phyloP scores from a whole-genome alignment of 2,113 vertebrate species.

The Epinephelus lanceolatus region DNA sequence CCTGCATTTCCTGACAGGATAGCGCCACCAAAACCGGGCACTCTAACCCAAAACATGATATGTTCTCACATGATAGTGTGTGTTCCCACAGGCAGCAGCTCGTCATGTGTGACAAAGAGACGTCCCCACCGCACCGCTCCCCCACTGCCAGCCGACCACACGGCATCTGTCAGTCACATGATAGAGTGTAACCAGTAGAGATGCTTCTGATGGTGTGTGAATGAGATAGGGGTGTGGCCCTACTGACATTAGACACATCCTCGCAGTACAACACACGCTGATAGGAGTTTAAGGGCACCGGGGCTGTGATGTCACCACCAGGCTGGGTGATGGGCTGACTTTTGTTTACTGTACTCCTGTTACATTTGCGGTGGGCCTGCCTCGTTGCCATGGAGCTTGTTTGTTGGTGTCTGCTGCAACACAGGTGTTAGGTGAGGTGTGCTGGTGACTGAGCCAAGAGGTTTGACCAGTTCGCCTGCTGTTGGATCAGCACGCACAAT shows the following conservation, averaged over 20 bases:
- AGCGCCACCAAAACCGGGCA: too few species aligned
- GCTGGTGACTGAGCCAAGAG: too few species aligned
- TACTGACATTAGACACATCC: not conserved
- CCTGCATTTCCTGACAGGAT: too few species aligned
- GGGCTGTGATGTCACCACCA: too few species aligned
- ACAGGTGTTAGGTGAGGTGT: not conserved
- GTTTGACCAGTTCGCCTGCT: not conserved
- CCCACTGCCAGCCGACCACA: not conserved
- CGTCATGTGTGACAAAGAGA: too few species aligned
- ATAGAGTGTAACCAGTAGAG: conserved; percentile 12
- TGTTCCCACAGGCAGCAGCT: too few species aligned
- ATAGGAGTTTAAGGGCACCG: too few species aligned
- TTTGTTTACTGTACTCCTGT: not conserved
- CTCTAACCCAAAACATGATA: too few species aligned
- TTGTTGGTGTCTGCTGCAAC: not conserved
- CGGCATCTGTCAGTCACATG: conserved; percentile 10
- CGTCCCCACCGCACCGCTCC: too few species aligned
- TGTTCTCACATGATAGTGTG: too few species aligned
- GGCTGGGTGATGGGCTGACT: not conserved
- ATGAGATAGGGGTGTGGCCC: conserved; percentile 15
- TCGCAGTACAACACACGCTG: not conserved
- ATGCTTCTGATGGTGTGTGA: conserved; percentile 22
- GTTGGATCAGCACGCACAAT: not conserved
- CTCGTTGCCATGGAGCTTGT: conserved; percentile 2
- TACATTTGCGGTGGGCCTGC: not conserved